Evolutionary conservation across 2,113 vertebrate genomes (phyloP).

Genomic region (Eulemur rufifrons): DNA sequence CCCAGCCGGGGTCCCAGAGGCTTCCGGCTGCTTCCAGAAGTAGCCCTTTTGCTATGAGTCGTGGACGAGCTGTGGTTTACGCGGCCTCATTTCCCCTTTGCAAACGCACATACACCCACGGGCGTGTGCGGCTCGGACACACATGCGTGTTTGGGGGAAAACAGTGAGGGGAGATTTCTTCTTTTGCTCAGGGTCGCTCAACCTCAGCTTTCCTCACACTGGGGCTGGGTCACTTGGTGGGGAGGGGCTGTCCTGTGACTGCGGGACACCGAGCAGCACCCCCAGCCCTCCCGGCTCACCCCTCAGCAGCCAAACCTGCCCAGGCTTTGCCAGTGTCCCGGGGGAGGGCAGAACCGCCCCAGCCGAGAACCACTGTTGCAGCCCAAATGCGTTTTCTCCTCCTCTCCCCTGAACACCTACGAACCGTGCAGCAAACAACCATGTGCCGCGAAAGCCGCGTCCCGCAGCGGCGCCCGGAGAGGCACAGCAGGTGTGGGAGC

Average conservation of each 20-base stretch:
- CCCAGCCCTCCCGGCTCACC: neutral
- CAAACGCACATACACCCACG: rapidly evolving
- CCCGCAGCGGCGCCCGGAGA: too few species aligned
- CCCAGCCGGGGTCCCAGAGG: neutral
- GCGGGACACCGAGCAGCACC: rapidly evolving
- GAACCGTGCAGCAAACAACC: neutral
- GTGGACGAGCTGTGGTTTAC: rapidly evolving
- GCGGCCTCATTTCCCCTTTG: rapidly evolving
- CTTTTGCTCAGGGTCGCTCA: neutral
- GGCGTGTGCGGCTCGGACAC: rapidly evolving
- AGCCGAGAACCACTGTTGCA: rapidly evolving
- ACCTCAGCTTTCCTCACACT: neutral
- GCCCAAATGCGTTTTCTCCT: rapidly evolving
- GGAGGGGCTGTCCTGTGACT: rapidly evolving
- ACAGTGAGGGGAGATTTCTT: rapidly evolving
- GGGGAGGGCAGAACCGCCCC: rapidly evolving
- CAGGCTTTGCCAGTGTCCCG: rapidly evolving
- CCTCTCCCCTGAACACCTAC: rapidly evolving
- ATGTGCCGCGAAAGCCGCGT: rapidly evolving
- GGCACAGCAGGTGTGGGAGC: neutral
- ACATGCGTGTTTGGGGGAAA: neutral
- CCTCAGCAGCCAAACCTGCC: neutral
- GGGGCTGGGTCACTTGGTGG: rapidly evolving
- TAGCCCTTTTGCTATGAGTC: rapidly evolving
- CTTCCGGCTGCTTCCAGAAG: neutral